Evolutionary conservation across 2,797 vertebrate genomes (phyloP), one percentile per base, ranked within the genome.

Genomic region (Chelon labrosus): DNA sequence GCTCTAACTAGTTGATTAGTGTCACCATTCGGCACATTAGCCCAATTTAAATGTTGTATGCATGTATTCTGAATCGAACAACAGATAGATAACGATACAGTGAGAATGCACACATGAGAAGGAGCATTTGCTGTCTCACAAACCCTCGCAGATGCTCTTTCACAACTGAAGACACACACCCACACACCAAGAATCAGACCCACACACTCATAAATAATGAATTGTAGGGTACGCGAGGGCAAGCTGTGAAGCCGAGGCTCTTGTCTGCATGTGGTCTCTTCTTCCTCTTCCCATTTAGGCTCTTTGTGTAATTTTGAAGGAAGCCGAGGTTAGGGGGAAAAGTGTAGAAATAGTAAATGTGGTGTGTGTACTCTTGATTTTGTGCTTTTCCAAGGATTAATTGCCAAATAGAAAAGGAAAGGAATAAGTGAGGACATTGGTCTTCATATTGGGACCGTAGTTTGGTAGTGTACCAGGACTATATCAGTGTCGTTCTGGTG

Each of bases 151-250:
- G 47, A 72, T n/a, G 69, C 46, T 79, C 54, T 25, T 75, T 78
- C 25, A 63, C 53, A 73, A 51, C 49, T 37, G 19, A 63, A 80
- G 68, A 66, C 56, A 52, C 41, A 76, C 72, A 70, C 64, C 35
- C 35, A 65, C 39, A 6, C 49, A n/a, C 19, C 16, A 56, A 71
- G 65, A 60, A 74, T n/a, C 12, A 74, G 49, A 25, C 44, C 41
- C 53, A 73, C 72, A 77, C 35, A 69, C 52, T 75, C 70, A 77
- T 78, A 75, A 80, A 78, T 77, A 84, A 85, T 71, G 63, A 72
- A 71, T 50, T 52, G 37, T 19, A 8, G 67, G 51, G 58, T 76
- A 63, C 60, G 58, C 50, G 53, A 81, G 83, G 68, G 7, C 47
- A 55, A 1, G 10, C 16, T 51, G 50, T 55, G 44, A 64, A 53